phyloP scores from a whole-genome alignment of 1,140 invertebrate genomes.

The Drosophila malerkotliana region DNA sequence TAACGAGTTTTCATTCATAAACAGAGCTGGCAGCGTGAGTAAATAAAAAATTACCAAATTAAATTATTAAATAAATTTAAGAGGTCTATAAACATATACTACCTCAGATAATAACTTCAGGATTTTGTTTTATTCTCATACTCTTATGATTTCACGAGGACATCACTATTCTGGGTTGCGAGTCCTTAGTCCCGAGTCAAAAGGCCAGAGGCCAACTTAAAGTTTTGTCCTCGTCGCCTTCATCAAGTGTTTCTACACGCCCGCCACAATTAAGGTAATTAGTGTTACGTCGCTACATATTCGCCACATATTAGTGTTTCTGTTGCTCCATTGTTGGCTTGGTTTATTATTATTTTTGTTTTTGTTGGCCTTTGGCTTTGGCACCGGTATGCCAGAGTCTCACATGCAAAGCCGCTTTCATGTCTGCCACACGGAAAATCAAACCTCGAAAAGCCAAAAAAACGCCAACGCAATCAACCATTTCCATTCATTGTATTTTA shows the following conservation, averaged over 20 bases:
- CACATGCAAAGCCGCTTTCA: conserved; percentile 74
- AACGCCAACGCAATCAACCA: conserved; percentile 66
- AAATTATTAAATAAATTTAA: background rate
- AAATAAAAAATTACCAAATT: background rate
- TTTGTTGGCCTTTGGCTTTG: conserved; percentile 3
- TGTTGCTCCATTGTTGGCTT: conserved; percentile 27
- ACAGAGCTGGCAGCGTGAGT: conserved; percentile 49
- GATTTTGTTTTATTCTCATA: too few relatives aligned
- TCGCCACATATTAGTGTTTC: conserved; percentile 12
- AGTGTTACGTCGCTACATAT: conserved; percentile 56
- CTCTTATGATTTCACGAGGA: conserved; percentile 35
- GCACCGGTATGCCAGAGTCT: conserved; percentile 15
- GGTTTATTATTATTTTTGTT: conserved; percentile 8
- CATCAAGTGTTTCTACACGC: conserved; percentile 74
- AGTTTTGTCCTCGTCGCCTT: conserved; percentile 75
- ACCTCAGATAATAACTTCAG: too few relatives aligned
- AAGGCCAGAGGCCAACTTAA: conserved; percentile 68
- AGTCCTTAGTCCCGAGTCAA: conserved; percentile 33
- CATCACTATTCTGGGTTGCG: conserved; percentile 34
- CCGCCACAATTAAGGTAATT: conserved; percentile 73
- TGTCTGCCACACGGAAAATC: conserved; percentile 53
- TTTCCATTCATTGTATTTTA: conserved; percentile 42
- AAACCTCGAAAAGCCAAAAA: conserved; percentile 36
- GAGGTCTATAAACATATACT: background rate
- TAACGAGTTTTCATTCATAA: conserved; percentile 15